A percentile compares a stretch with the other conserved stretches of the same genome.
These are phyloP conservation scores for Cantharis flavilabris DNA, from an alignment of 2,888 invertebrate genomes.

Conservation along the genomic window DNA sequence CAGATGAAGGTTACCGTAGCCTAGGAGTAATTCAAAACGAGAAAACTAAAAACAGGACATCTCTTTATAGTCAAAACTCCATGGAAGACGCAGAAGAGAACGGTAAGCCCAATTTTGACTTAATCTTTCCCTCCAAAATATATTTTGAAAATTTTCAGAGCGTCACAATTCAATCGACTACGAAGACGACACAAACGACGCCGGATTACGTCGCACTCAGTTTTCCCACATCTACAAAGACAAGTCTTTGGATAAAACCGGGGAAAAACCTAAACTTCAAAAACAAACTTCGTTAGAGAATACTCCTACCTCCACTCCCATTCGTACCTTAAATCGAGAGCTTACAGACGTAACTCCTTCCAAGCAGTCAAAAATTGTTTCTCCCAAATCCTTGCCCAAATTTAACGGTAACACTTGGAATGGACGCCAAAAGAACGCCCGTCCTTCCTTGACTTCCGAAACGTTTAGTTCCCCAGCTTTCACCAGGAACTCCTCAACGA, in stretches of 20 bases:
- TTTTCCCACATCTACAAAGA: conserved; percentile 67
- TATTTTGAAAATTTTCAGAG: conserved; percentile 58
- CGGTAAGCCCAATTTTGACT: conserved; percentile 57
- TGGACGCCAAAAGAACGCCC: conserved; percentile 60
- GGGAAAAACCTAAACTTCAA: conserved; percentile 16
- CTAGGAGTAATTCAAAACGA: conserved; percentile 70
- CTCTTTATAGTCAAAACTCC: conserved; percentile 73
- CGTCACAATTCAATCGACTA: conserved; percentile 64
- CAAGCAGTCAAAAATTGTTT: conserved; percentile 52
- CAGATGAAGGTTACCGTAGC: conserved; percentile 84
- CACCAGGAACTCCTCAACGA: conserved; percentile 49
- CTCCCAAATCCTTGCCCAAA: conserved; percentile 56
- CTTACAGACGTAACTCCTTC: conserved; percentile 52
- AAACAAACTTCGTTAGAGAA: conserved; percentile 54
- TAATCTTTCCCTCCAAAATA: background rate
- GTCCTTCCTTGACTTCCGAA: conserved; percentile 64
- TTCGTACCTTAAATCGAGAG: conserved; percentile 50
- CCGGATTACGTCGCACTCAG: conserved; percentile 73
- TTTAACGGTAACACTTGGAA: conserved; percentile 74
- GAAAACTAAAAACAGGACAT: conserved; percentile 61
- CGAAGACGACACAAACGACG: conserved; percentile 69
- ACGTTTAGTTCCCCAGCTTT: conserved; percentile 60
- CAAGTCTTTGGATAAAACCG: conserved; percentile 43
- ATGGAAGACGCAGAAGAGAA: conserved; percentile 73
- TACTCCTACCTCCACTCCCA: conserved; percentile 54